Conservation (phyloP, 2,888 invertebrate genomes). For the Silvanus unidentatus region DNA sequence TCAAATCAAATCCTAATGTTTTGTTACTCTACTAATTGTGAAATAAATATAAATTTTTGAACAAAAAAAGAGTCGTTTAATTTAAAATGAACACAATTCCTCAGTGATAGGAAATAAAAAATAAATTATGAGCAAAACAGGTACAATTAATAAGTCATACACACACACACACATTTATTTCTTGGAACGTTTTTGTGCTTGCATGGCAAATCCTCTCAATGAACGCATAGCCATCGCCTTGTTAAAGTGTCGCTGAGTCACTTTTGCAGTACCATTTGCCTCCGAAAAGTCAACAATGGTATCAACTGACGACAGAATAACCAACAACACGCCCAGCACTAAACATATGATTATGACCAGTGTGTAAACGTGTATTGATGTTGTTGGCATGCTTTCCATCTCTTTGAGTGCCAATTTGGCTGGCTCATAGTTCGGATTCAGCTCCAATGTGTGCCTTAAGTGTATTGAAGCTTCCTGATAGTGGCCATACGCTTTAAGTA, state of each 20-base stretch:
- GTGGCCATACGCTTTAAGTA: slow-evolving; percentile 85
- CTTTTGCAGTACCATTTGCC: not conserved
- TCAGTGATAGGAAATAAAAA: too few relatives aligned
- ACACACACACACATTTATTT: not conserved
- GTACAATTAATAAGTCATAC: too few relatives aligned
- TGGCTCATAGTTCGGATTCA: slow-evolving; percentile 80
- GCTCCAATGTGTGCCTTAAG: slow-evolving; percentile 72
- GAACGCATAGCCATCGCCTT: slow-evolving; percentile 64
- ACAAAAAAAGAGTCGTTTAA: too few relatives aligned
- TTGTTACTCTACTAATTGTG: too few relatives aligned
- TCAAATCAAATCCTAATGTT: too few relatives aligned
- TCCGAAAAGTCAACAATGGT: slow-evolving; percentile 28
- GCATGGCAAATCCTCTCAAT: not conserved
- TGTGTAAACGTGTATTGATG: slow-evolving; percentile 79
- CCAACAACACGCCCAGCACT: slow-evolving; percentile 77
- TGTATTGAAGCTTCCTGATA: slow-evolving; percentile 83
- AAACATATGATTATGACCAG: slow-evolving; percentile 81
- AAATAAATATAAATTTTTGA: too few relatives aligned
- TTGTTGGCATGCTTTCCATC: slow-evolving; percentile 73
- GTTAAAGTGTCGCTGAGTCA: slow-evolving; percentile 72
- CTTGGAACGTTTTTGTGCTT: not conserved
- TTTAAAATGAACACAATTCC: too few relatives aligned
- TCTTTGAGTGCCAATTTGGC: slow-evolving; percentile 74
- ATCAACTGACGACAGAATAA: slow-evolving; percentile 73
- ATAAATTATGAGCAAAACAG: too few relatives aligned